Base-by-base conservation (phyloP, 2,888 invertebrate genomes). In the Choreutis nemorana region DNA sequence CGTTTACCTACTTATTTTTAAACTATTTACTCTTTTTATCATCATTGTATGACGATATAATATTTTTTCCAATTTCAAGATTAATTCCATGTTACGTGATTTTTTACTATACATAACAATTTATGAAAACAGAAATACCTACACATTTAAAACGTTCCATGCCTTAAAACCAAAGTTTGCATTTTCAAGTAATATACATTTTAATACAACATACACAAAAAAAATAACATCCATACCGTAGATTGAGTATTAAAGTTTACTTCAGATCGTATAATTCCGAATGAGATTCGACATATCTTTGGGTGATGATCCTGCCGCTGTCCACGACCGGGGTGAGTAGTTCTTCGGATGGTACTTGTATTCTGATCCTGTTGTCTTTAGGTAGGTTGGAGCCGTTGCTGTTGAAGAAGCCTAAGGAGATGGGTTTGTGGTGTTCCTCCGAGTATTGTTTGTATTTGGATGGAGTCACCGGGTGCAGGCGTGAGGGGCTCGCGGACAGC, bases 341-440 rank as follows among this genome's bases (percentile, higher is more conserved):
- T 50, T 87, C 87, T 45, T 87, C 87, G 0, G 83, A 82, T 29
- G 84, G 86, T 25, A 90, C 86, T 48, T 84, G 84, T 37, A 90
- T 90, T 35, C 89, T 80, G 43, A 90, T 89, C 52, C 85, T 84
- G 61, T 90, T 89, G 31, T 86, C 84, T 30, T 87, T 83, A 6
- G 66, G 52, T 4, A 67, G 45, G 28, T 80, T 78, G 39, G 81
- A 78, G 20, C 83, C 82, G 48, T 83, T 83, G 37, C 80, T 83
- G 26, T 82, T 81, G 37, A 67, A 73, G 49, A 80, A 62, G 30
- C 68, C 68, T 7, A 79, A 55, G 1, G 77, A 55, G 30, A 68
- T 44, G 0, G 77, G 77, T 33, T 73, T 75, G 39, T 70, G 72
- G 35, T 64, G 63, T 24, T 71, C 70, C 5, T 75, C 70, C 4